These are phyloP conservation scores for Pyrocoelia pectoralis DNA, from an alignment of 2,888 invertebrate genomes.

Conservation along the genomic window DNA sequence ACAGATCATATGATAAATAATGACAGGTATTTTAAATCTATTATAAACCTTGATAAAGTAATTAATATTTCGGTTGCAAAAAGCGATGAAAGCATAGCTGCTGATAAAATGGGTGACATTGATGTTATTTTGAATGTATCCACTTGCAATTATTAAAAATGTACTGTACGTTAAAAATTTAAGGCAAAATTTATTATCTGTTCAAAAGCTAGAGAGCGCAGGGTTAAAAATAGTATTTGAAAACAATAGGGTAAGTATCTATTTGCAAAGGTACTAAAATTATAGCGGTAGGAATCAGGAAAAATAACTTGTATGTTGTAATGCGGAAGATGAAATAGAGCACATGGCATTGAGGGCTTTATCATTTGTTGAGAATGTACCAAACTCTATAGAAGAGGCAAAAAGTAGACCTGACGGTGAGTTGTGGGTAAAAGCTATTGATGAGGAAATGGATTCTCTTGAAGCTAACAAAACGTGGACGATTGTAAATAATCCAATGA, in stretches of 20 bases:
- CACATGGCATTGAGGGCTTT: no score
- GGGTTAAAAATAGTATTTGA: background rate
- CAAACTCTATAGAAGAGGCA: no score
- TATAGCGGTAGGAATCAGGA: no score
- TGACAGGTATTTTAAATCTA: background rate
- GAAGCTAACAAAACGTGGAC: no score
- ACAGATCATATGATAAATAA: slow-evolving; percentile 24
- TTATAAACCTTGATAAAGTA: slow-evolving; percentile 17
- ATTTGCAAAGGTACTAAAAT: no score
- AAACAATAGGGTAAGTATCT: background rate
- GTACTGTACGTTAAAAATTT: background rate
- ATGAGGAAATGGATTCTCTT: no score
- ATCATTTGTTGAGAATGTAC: no score
- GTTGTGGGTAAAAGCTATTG: no score
- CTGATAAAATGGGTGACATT: background rate
- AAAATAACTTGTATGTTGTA: no score
- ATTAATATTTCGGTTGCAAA: slow-evolving; percentile 34
- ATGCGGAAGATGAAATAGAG: no score
- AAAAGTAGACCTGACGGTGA: no score
- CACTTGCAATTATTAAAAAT: background rate
- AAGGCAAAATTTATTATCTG: background rate
- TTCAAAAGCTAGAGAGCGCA: background rate
- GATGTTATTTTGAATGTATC: background rate
- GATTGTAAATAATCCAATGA: no score
- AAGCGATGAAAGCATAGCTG: slow-evolving; percentile 23